These are phyloP conservation scores for Hemiprocne comata DNA, from an alignment of 2,113 vertebrate genomes.

Conservation along the genomic window DNA sequence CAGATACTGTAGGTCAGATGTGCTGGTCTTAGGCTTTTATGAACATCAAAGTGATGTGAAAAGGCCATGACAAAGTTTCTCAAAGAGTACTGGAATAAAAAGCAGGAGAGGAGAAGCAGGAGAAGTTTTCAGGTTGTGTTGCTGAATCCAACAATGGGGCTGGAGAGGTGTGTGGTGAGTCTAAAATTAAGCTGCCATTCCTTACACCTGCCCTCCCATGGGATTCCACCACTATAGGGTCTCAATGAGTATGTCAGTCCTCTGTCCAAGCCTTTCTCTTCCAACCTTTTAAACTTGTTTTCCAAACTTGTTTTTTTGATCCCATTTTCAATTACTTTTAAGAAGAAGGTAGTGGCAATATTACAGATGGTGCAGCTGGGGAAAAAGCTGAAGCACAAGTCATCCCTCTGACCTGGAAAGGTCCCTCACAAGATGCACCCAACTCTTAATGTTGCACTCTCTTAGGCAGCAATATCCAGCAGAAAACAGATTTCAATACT, in stretches of 20 bases:
- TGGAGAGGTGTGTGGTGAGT: too few species aligned
- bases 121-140: too few species aligned
- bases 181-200: neutral
- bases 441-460: rapidly evolving
- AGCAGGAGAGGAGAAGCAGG: too few species aligned
- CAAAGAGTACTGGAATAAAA: too few species aligned
- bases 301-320: neutral
- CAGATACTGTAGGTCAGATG: too few species aligned
- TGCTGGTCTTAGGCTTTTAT: too few species aligned
- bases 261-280: neutral
- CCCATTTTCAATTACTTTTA: neutral
- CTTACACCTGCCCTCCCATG: neutral
- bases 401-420: neutral
- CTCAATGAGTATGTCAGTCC: neutral
- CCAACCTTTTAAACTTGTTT: neutral
- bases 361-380: neutral
- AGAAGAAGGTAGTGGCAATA: neutral
- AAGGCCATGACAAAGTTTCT: too few species aligned
- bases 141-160: too few species aligned
- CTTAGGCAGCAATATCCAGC: neutral
- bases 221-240: neutral
- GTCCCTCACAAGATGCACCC: neutral
- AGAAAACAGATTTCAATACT: neutral
- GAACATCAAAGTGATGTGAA: too few species aligned
- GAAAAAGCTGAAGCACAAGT: neutral